Conservation (phyloP, 2,797 vertebrate genomes). For the Poeciliopsis paucimaculata region DNA sequence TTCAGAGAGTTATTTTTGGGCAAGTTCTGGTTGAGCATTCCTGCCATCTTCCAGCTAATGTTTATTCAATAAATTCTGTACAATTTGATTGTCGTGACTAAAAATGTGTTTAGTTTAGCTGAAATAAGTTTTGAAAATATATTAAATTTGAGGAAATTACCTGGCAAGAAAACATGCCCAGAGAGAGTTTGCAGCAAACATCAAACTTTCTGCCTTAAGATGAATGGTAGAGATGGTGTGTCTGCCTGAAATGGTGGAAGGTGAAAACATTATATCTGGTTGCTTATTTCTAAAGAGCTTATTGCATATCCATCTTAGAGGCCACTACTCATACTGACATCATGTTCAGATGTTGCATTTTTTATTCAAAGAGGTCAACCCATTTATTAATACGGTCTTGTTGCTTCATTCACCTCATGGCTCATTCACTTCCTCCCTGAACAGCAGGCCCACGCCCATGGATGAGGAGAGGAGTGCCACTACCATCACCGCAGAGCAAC, state of each 20-base stretch:
- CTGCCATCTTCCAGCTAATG: neutral
- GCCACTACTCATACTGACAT: neutral
- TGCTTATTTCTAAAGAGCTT: neutral
- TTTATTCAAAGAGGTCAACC: conserved; percentile 14
- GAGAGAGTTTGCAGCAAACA: neutral
- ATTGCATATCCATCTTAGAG: neutral
- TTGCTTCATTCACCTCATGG: conserved; percentile 36
- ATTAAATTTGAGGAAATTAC: neutral
- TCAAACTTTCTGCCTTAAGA: too few species aligned
- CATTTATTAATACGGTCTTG: neutral
- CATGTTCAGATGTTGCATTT: neutral
- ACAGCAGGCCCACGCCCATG: conserved; percentile 79
- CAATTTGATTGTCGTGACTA: neutral
- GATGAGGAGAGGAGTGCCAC: conserved; percentile 82
- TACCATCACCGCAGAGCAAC: conserved; percentile 75
- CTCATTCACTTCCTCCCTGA: conserved; percentile 57
- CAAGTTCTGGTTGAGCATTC: neutral
- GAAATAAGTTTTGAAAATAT: neutral
- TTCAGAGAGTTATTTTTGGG: neutral
- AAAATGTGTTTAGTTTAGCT: neutral
- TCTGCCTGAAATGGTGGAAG: neutral
- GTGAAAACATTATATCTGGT: neutral
- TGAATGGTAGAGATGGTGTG: neutral
- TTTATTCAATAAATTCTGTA: neutral
- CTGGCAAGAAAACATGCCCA: neutral